Evolutionary conservation across 92 coral and sea anemone genomes (phyloP).

Genomic region (Palythoa caribaeorum): DNA sequence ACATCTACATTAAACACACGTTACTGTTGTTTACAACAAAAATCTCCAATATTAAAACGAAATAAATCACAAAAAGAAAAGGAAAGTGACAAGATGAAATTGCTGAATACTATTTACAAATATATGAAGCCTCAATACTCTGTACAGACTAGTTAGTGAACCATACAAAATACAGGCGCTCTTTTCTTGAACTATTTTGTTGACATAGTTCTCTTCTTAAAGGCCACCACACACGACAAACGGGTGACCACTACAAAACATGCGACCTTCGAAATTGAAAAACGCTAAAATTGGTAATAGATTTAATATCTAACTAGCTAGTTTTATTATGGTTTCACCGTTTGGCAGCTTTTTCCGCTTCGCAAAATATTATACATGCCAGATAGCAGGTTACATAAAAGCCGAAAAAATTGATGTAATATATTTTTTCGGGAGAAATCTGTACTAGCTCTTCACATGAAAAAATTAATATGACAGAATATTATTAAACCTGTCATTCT

Average conservation of each 20-base stretch:
- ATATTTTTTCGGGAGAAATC: background rate
- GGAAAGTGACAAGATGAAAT: background rate
- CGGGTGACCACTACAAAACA: background rate
- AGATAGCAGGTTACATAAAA: background rate
- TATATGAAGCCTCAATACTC: slow-evolving; percentile 7
- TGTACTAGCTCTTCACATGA: background rate
- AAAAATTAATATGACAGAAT: background rate
- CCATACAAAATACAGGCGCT: background rate
- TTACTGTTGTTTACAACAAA: background rate
- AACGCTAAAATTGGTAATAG: slow-evolving; percentile 39
- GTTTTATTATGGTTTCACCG: background rate
- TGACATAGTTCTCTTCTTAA: background rate
- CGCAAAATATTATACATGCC: slow-evolving; percentile 19
- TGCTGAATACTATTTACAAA: slow-evolving; percentile 33
- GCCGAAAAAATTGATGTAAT: background rate
- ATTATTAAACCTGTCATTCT: background rate
- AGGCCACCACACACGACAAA: background rate
- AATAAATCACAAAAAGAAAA: background rate
- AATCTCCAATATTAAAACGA: background rate
- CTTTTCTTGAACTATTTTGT: slow-evolving; percentile 16
- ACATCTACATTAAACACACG: background rate
- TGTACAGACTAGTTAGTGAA: background rate
- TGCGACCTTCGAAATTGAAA: slow-evolving; percentile 28
- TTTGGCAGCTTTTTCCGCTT: background rate
- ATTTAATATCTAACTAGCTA: slow-evolving; percentile 23